phyloP scores from a whole-genome alignment of 1,140 invertebrate genomes.

The Venturia canescens region DNA sequence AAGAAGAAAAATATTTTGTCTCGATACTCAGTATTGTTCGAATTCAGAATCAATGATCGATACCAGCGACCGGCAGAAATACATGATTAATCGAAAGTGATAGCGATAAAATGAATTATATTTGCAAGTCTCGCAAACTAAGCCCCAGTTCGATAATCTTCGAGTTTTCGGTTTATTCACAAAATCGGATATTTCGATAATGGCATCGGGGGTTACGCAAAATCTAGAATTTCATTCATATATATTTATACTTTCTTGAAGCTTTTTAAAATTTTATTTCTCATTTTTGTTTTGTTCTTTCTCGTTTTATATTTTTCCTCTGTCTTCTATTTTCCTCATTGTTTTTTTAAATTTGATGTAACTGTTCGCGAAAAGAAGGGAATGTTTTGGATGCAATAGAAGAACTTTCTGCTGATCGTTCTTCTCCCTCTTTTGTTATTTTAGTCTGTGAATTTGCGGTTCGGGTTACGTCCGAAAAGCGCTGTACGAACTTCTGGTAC shows the following conservation, averaged over 20 bases:
- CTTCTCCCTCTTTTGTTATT: constrained; percentile 34
- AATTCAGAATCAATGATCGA: neutral
- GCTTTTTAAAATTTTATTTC: neutral
- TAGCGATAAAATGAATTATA: neutral
- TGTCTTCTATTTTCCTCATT: constrained; percentile 19
- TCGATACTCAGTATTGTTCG: neutral
- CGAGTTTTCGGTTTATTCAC: neutral
- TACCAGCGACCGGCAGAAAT: neutral
- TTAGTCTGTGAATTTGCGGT: constrained; percentile 98
- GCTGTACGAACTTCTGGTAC: constrained; percentile 95
- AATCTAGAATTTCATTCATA: neutral
- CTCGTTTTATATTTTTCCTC: neutral
- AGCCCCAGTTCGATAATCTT: neutral
- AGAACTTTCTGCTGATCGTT: constrained; percentile 37
- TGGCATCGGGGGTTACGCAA: neutral
- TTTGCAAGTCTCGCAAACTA: neutral
- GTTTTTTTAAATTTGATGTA: constrained; percentile 43
- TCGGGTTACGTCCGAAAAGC: constrained; percentile 95
- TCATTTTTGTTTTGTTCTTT: neutral
- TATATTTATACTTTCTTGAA: neutral
- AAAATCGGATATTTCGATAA: neutral
- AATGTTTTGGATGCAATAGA: constrained; percentile 62
- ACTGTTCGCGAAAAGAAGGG: constrained; percentile 57
- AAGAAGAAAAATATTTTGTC: neutral
- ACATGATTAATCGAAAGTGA: neutral